Evolutionary conservation across 2,113 vertebrate species (phyloP).

Genomic region (Pao palembangensis): DNA sequence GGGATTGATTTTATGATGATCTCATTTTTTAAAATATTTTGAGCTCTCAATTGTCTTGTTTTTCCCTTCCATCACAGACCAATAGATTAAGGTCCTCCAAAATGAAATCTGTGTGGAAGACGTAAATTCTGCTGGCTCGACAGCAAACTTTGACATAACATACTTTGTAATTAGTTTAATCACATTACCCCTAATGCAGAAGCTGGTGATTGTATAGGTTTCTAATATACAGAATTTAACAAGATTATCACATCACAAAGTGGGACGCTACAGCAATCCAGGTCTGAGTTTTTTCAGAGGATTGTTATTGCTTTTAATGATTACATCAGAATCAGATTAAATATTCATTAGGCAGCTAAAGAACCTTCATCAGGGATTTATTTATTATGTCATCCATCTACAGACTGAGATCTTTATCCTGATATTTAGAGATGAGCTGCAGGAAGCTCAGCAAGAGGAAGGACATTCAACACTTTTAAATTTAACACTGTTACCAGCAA

Average conservation of each 20-base stretch:
- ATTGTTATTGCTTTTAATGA: conserved; percentile 51
- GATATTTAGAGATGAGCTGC: neutral
- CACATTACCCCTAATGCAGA: conserved; percentile 51
- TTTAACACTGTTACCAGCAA: neutral
- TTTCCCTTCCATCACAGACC: conserved; percentile 6
- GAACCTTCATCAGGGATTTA: conserved; percentile 25
- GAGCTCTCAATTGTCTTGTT: neutral
- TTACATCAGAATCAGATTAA: conserved; percentile 49
- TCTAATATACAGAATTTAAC: conserved; percentile 46
- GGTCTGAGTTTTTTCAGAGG: conserved; percentile 2
- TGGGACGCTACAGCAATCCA: conserved; percentile 25
- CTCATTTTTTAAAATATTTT: too few species aligned
- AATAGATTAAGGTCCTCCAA: conserved; percentile 6
- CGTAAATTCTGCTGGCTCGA: conserved; percentile 46
- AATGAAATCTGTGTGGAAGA: conserved; percentile 8
- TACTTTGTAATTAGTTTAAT: conserved; percentile 37
- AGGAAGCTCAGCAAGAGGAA: neutral
- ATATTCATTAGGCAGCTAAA: conserved; percentile 50
- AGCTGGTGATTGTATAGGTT: conserved; percentile 23
- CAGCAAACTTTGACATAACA: conserved; percentile 54
- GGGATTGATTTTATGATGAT: too few species aligned
- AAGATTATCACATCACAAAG: conserved; percentile 35
- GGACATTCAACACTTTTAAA: neutral
- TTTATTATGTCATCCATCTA: conserved; percentile 17
- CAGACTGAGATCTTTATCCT: conserved; percentile 12